Evolutionary conservation across 2,113 vertebrate genomes (phyloP), one percentile per base, ranked within the genome.

Genomic region (Tetrao urogallus): DNA sequence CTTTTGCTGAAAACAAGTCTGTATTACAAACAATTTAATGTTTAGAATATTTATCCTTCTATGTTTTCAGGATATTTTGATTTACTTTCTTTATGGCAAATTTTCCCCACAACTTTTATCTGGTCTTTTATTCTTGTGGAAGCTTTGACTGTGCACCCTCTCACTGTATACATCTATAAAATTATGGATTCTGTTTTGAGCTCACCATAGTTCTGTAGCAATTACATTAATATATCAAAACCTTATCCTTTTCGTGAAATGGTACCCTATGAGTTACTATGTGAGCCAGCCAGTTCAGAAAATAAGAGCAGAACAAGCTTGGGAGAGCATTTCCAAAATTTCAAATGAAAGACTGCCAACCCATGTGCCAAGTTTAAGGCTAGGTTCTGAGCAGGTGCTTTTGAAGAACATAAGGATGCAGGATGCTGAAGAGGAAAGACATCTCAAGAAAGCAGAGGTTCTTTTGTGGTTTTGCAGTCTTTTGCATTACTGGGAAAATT

Each of bases 61-160:
- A 0, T 40, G 21, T 54, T 83, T 69, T 84, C 42, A 69, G 16
- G 18, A 36, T 71, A 30, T 58, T 40, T 11, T 7, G 3, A 38
- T 79, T 56, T 30, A 1, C n/a, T 82, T 88, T 30, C 11, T 57
- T 70, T 13, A 69, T 34, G 38, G 16, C 3, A 81, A 61, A 34
- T 65, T 43, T 34, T 50, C 4, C 8, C 19, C 27, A 11, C 22
- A 32, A 17, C 3, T 75, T 30, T 6, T 60, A 30, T 27, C 9
- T 1, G 0, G 9, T n/a, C 3, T 27, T 24, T 43, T 32, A 8
- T 15, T 21, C 13, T 40, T 42, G 10, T 30, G 3, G 10, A 3
- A 72, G 32, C 56, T 78, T 30, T 78, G 10, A 12, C 22, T 45
- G 7, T 6, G 5, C 43, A 32, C 1, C 2, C 2, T 19, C 52